phyloP scores from a whole-genome alignment of 2,797 vertebrate genomes.

The Molossus alvarezi region DNA sequence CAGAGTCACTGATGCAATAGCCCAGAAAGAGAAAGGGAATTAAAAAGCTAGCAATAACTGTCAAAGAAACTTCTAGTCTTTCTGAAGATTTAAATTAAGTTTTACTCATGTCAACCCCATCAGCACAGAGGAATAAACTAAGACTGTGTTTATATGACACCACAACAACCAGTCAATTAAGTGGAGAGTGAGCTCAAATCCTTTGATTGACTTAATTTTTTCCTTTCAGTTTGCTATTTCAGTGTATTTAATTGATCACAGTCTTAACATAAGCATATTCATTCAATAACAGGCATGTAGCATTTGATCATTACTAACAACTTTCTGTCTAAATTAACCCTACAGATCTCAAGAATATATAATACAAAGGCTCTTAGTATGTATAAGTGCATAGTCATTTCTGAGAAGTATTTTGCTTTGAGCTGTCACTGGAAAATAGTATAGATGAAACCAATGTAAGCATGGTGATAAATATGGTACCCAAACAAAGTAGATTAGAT shows the following conservation, averaged over 20 bases:
- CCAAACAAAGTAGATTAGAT: slow-evolving; percentile 63
- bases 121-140: slow-evolving; percentile 78
- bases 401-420: slow-evolving; percentile 61
- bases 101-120: slow-evolving; percentile 82
- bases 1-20: slow-evolving; percentile 59
- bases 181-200: slow-evolving; percentile 58
- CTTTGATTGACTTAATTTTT: slow-evolving; percentile 74
- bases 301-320: slow-evolving; percentile 77
- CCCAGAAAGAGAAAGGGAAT: slow-evolving; percentile 56
- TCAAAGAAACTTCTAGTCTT: slow-evolving; percentile 81
- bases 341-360: slow-evolving; percentile 61
- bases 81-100: slow-evolving; percentile 81
- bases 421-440: slow-evolving; percentile 56
- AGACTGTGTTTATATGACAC: slow-evolving; percentile 76
- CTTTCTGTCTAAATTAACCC: slow-evolving; percentile 56
- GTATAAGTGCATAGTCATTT: slow-evolving; percentile 56
- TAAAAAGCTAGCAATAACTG: slow-evolving; percentile 74
- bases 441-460: slow-evolving; percentile 58
- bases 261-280: slow-evolving; percentile 67
- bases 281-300: slow-evolving; percentile 65
- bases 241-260: slow-evolving; percentile 79
- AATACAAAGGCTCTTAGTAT: slow-evolving; percentile 27
- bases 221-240: slow-evolving; percentile 77
- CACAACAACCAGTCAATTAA: slow-evolving; percentile 78
- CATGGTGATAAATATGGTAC: slow-evolving; percentile 27